Evolutionary conservation across 2,797 vertebrate species (phyloP).

Genomic region (Sebastes hubbsi): DNA sequence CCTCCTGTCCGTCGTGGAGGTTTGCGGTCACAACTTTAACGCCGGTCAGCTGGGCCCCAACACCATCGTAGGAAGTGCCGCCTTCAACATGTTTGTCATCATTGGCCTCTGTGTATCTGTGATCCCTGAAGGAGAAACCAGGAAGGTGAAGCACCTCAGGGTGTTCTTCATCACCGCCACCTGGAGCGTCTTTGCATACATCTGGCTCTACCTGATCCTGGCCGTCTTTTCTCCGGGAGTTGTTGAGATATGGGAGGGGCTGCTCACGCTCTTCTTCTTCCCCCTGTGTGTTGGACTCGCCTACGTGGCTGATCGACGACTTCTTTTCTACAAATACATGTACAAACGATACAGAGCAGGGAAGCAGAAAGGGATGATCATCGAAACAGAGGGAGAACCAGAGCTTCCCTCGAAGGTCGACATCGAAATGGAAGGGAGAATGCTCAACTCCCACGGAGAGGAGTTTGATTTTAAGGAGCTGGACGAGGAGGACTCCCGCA

Average conservation of each 20-base stretch:
- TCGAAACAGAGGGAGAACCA: slow-evolving; percentile 93
- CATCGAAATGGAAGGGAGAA: slow-evolving; percentile 92
- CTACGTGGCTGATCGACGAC: slow-evolving; percentile 93
- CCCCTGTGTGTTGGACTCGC: slow-evolving; percentile 94
- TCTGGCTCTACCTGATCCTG: slow-evolving; percentile 96
- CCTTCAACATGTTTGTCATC: slow-evolving; percentile 99
- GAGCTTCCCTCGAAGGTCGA: slow-evolving; percentile 87
- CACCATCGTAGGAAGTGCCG: slow-evolving; percentile 97
- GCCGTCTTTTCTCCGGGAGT: slow-evolving; percentile 92
- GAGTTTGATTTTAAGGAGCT: slow-evolving; percentile 85
- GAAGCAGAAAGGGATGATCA: slow-evolving; percentile 92
- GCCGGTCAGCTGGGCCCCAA: slow-evolving; percentile 95
- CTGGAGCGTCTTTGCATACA: slow-evolving; percentile 98
- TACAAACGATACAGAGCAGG: slow-evolving; percentile 93
- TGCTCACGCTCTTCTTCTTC: slow-evolving; percentile 96
- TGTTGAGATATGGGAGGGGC: slow-evolving; percentile 96
- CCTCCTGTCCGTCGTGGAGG: slow-evolving; percentile 94
- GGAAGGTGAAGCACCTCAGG: slow-evolving; percentile 93
- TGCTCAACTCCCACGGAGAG: slow-evolving; percentile 85
- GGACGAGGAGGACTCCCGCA: slow-evolving; percentile 89
- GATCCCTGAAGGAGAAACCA: slow-evolving; percentile 92
- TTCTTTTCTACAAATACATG: slow-evolving; percentile 96
- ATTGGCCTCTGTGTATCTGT: slow-evolving; percentile 95
- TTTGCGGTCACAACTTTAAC: slow-evolving; percentile 92
- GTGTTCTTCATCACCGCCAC: slow-evolving; percentile 96